Conservation (phyloP, 2,797 vertebrate species). For the Poeciliopsis gracilis region DNA sequence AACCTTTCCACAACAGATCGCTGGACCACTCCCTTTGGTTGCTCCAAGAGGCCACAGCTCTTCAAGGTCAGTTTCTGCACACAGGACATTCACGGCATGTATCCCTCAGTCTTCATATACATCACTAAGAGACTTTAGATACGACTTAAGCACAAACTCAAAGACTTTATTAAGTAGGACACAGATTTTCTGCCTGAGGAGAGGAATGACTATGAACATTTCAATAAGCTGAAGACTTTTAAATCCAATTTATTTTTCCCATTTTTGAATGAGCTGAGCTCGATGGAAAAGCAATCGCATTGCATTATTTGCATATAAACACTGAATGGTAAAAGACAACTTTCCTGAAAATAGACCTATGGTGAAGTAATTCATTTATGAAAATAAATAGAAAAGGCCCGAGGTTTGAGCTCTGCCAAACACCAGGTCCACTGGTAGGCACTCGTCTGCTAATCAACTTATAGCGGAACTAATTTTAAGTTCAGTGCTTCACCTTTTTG, state of each 20-base stretch:
- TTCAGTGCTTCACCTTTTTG: too few species aligned
- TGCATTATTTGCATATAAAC: background rate
- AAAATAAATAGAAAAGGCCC: background rate
- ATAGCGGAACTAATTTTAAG: too few species aligned
- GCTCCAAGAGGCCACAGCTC: conserved; percentile 81
- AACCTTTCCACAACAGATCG: conserved; percentile 87
- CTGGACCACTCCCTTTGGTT: conserved; percentile 88
- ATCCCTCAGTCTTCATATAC: background rate
- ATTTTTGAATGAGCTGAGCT: background rate
- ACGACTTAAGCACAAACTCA: background rate
- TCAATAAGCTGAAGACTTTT: background rate
- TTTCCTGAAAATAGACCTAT: background rate
- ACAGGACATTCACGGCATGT: conserved; percentile 18
- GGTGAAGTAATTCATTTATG: background rate
- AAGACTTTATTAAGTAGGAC: background rate
- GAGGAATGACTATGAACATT: background rate
- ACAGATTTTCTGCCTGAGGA: background rate
- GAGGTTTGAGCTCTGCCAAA: background rate
- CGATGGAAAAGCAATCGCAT: background rate
- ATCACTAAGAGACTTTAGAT: background rate
- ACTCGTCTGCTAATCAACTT: too few species aligned
- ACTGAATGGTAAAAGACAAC: background rate
- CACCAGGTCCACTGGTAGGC: background rate
- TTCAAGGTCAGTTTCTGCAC: conserved; percentile 87
- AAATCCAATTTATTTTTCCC: background rate